phyloP scores from a whole-genome alignment of 2,888 invertebrate genomes.

The Tortricodes alternella region DNA sequence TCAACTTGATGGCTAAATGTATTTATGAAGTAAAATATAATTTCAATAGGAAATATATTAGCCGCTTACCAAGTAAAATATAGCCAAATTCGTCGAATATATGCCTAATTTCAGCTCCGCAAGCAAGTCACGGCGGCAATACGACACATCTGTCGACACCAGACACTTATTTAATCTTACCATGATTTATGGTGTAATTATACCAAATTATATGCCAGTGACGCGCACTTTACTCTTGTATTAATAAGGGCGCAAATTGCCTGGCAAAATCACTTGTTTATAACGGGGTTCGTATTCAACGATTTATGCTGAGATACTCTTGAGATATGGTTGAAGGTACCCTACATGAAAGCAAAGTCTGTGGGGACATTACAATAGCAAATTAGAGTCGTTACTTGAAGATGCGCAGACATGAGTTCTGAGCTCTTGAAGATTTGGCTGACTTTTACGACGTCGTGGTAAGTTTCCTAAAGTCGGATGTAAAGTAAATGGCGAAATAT shows the following conservation, averaged over 20 bases:
- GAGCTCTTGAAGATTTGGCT: not conserved
- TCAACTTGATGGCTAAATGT: too few relatives aligned
- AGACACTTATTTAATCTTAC: slow-evolving; percentile 42
- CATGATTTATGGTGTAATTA: slow-evolving; percentile 42
- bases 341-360: not conserved
- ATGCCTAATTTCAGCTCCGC: slow-evolving; percentile 34
- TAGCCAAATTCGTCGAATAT: slow-evolving; percentile 27
- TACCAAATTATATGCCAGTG: slow-evolving; percentile 29
- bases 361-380: slow-evolving; percentile 7
- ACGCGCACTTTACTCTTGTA: slow-evolving; percentile 5
- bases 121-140: slow-evolving; percentile 34
- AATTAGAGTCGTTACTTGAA: not conserved
- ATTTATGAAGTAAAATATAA: too few relatives aligned
- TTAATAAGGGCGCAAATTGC: slow-evolving; percentile 6
- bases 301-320: not conserved
- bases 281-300: not conserved
- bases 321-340: not conserved
- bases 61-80: slow-evolving; percentile 20
- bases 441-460: slow-evolving; percentile 6
- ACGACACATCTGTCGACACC: slow-evolving; percentile 40
- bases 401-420: not conserved
- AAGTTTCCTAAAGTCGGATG: slow-evolving; percentile 8
- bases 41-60: slow-evolving; percentile 17
- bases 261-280: slow-evolving; percentile 1
- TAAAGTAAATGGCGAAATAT: slow-evolving; percentile 6